Evolutionary conservation across 1,140 invertebrate genomes (phyloP), one percentile per base, ranked within the genome.

Genomic region (Thrips palmi): DNA sequence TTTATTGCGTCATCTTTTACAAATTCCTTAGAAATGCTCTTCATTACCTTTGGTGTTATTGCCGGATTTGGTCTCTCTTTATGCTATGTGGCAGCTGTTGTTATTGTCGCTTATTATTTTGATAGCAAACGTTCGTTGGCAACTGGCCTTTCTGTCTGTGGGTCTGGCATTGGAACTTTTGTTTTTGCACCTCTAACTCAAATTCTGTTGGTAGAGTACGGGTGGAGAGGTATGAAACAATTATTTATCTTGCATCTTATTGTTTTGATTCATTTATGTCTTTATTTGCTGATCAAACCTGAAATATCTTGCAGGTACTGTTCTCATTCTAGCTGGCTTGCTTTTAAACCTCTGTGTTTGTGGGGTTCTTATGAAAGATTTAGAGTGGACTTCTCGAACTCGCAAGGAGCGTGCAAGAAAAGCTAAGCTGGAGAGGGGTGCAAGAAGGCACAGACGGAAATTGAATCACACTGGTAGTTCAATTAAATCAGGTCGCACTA

Each of bases 81-180:
- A 17, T 86, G 84, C 49, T 87, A 83, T 52, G 84, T 92, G 1
- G 78, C 86, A 1, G 81, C 82, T 0, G 80, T 87, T 1, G 89
- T 96, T 0, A 87, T 89, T 45, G 89, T 97, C 2, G 87, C 89
- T 1, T 92, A 91, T 53, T 97, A 94, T 55, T 97, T 97, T 55
- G 89, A 96, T 47, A 83, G 83, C 47, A 77, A 72, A 49, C 61
- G 89, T 33, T 91, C 87, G 0, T 69, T 96, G 29, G 91, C 91
- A 0, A 96, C 88, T 0, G 91, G 91, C 1, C 64, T 96, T 17
- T 82, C 87, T 0, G 86, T 92, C 1, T 89, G 85, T 51, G 87
- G 87, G 0, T 85, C 80, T 49, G 81, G 81, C 5, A 80, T 84
- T 28, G 79, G 88, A 1, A 92, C 87, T 0, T 89, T 93, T 52